Evolutionary conservation across 2,888 invertebrate species (phyloP), one percentile per base, ranked within the genome.

Genomic region (Pinctada fucata): DNA sequence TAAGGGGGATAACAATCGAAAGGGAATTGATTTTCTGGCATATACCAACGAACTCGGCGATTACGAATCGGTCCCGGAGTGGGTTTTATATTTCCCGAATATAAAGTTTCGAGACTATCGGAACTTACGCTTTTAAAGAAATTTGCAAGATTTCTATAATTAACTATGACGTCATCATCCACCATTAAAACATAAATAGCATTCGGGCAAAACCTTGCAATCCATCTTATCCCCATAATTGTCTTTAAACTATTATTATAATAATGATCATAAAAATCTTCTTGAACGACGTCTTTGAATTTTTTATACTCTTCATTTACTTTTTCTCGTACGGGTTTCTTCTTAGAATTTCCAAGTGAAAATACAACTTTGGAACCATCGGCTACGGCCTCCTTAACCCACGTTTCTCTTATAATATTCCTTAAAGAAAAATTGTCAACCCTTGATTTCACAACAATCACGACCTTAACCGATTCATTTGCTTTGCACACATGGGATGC

Each of bases 251-350:
- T 69, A 31, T 69, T 69, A 31, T 69, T 69, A 31, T 69, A 69
- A 69, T 69, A 69, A 31, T 69, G 49, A 16, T 69, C 69, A n/a
- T 69, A 51, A 31, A 69, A 69, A 69, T 69, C 69, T 49, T 69
- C 50, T 13, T 69, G 69, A 50, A 69, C 69, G n/a, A 69, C 51
- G 16, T 69, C 69, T 8, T 51, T 51, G 13, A 16, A 16, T 51
- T 31, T n/a, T 5, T 49, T 69, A 13, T 49, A n/a, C 51, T 69
- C 69, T 50, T 69, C 49, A 50, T 69, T 51, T 49, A 69, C 69
- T 51, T 50, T 69, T 50, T 50, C 49, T 51, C 51, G 69, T 16
- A 50, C 51, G 31, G 31, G 31, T 31, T 31, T 31, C n/a, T 69
- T 51, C 31, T n/a, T 50, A 49, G 49, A 16, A 31, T 69, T 16